Conservation (phyloP, 2,797 vertebrate genomes). For the Karalla daura region DNA sequence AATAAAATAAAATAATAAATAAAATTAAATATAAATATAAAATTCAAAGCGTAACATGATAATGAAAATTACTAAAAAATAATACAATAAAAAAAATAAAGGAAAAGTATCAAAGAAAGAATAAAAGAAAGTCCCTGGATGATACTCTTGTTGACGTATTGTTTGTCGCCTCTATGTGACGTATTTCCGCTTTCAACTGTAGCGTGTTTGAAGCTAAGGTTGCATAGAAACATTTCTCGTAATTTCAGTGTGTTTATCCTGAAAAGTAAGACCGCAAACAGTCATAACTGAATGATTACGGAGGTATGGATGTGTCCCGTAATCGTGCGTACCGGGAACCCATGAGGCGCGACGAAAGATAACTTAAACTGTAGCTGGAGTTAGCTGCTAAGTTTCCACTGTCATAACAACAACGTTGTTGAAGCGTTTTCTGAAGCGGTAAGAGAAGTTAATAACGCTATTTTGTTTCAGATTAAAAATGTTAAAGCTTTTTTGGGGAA, state of each 20-base stretch:
- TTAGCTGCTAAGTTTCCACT: slow-evolving; percentile 15
- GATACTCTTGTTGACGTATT: background rate
- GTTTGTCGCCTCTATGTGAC: background rate
- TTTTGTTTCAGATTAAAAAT: background rate
- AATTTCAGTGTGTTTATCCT: background rate
- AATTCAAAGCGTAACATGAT: no score
- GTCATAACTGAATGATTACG: rapidly evolving
- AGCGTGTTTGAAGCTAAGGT: background rate
- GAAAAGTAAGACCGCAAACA: background rate
- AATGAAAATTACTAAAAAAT: no score
- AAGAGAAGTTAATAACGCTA: background rate
- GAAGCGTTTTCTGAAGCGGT: slow-evolving; percentile 32
- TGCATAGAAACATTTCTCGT: slow-evolving; percentile 2
- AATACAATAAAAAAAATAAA: no score
- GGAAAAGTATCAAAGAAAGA: no score
- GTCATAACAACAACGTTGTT: slow-evolving; percentile 32
- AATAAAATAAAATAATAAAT: no score
- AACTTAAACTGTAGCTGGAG: slow-evolving; percentile 14
- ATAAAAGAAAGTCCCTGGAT: no score
- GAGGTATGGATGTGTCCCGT: background rate
- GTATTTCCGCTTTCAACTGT: slow-evolving; percentile 21
- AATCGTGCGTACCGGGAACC: background rate
- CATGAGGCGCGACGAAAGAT: background rate
- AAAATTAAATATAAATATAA: no score
- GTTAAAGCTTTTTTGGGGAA: background rate